Conservation (phyloP, 2,113 vertebrate genomes). For the Leptocoma aspasia region DNA sequence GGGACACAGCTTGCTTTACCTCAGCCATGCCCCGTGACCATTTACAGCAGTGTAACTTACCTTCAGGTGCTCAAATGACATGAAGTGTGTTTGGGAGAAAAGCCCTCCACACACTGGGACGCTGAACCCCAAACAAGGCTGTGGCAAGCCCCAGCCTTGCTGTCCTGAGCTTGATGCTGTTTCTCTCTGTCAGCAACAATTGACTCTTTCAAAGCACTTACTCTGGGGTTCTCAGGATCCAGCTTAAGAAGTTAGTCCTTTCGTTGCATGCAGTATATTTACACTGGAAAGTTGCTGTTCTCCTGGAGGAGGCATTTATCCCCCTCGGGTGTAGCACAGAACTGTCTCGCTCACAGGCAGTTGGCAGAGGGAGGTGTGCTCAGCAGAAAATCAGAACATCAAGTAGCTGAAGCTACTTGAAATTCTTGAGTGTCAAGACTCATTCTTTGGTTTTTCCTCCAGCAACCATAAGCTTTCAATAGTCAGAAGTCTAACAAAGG, state of each 20-base stretch:
- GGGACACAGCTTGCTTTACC: not conserved
- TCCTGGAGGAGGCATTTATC: not conserved
- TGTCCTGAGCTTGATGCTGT: not conserved
- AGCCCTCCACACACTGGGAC: not conserved
- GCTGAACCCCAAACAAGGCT: not conserved
- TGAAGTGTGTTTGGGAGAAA: not conserved
- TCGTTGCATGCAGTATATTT: not conserved
- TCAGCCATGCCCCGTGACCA: not conserved
- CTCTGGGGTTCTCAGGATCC: not conserved
- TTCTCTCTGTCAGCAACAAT: not conserved
- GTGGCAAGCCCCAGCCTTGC: not conserved
- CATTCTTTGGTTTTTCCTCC: not conserved
- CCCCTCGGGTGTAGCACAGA: not conserved
- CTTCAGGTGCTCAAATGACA: not conserved
- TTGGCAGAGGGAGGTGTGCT: not conserved
- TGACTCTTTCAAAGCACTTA: not conserved
- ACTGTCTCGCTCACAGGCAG: not conserved
- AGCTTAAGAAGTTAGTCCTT: not conserved
- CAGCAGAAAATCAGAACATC: not conserved
- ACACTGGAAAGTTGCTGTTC: not conserved
- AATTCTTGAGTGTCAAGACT: not conserved
- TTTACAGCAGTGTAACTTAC: not conserved
- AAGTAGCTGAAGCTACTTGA: not conserved
- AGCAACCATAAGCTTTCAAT: not conserved
- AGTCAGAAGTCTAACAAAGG: not conserved